These are phyloP conservation scores for Clarias pachynema DNA, from an alignment of 2,797 vertebrate species.

Conservation along the genomic window DNA sequence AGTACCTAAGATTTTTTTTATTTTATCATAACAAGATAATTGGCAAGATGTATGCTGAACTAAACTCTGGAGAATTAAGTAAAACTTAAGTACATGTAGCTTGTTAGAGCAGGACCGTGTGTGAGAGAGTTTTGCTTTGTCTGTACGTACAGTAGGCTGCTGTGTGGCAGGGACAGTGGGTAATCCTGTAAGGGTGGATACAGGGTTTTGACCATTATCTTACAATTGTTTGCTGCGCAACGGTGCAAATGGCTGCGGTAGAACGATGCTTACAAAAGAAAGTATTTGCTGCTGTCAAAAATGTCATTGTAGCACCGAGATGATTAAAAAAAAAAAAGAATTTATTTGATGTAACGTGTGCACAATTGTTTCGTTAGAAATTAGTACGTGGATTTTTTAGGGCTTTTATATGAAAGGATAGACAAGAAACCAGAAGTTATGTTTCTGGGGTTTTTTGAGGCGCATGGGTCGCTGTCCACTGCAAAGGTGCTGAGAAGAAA, in stretches of 20 bases:
- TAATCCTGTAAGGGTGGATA: neutral
- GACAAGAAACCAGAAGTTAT: no score
- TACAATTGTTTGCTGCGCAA: neutral
- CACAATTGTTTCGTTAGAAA: neutral
- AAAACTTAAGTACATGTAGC: neutral
- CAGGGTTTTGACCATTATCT: neutral
- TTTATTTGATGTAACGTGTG: neutral
- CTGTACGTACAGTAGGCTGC: neutral
- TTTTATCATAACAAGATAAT: neutral
- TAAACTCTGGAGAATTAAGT: neutral
- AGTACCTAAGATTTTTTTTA: neutral
- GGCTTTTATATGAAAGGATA: neutral
- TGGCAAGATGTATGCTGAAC: neutral
- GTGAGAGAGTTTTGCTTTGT: neutral
- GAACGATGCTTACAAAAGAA: neutral
- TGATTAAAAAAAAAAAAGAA: neutral
- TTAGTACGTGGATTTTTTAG: neutral
- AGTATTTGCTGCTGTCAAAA: neutral
- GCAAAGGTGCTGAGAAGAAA: conserved; percentile 39
- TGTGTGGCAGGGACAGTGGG: neutral
- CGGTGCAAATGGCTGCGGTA: neutral
- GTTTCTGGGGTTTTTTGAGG: neutral
- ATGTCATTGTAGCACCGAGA: neutral
- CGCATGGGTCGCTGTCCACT: conserved; percentile 25
- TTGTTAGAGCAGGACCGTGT: neutral